Base-by-base conservation (phyloP, 2,113 vertebrate species). In the Eclectus roratus region DNA sequence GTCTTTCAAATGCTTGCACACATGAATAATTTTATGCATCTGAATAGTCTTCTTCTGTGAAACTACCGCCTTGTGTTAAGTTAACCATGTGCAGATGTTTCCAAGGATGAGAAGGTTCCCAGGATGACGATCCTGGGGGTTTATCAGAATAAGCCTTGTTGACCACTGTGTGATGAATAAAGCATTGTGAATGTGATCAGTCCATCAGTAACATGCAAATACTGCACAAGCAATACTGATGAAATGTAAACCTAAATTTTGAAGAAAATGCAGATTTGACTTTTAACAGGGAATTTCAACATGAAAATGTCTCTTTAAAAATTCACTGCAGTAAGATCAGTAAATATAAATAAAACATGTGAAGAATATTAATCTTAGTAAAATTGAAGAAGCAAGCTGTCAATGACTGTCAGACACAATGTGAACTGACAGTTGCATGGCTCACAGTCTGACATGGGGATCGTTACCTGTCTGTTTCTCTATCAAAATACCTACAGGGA, bases 391-490 rank as follows among this genome's bases (percentile, higher is more conserved):
- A 95, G 96, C 92, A 94, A 85, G 91, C 96, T 95, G 96, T 96
- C 96, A 96, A 95, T 96, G 94, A 64, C 96, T 96, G 86, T 96
- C 94, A 96, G 96, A 93, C 83, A 82, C 83, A 89, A 96, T 92
- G 49, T 65, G 95, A 97, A 93, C 96, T 97, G 96, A 96, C 93
- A 97, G 94, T 94, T 95, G 91, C 92, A 92, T 86, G 86, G 92
- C 92, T 96, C 84, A 78, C 77, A 61, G 95, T 72, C 96, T 97
- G 96, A 95, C 96, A 96, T 63, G 0, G 27, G 91, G 96, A 96
- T 96, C 89, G 73, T 96, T 96, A 97, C 96, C 94, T 97, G 94
- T 94, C 92, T 97, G 83, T 93, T 95, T 92, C 94, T 96, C 73
- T 94, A 92, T 94, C 92, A 89, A 91, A 96, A 94, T 95, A 91